Conservation (phyloP, 2,888 invertebrate genomes). For the Drosophila austrosaltans region DNA sequence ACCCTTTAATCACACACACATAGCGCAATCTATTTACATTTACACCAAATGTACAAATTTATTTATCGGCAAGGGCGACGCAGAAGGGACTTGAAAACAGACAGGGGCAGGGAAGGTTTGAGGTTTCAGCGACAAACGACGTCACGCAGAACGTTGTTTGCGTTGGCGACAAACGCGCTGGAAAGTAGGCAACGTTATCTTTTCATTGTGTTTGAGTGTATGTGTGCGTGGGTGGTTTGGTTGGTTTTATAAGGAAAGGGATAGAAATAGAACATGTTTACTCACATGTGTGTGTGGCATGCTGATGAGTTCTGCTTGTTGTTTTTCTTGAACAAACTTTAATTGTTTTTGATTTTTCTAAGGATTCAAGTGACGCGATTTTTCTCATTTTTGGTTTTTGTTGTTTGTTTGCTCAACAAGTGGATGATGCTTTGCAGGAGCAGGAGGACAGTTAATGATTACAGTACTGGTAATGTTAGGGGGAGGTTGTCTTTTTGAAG, state of each 20-base stretch:
- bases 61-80: conserved; percentile 61
- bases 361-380: conserved; percentile 72
- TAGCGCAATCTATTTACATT: conserved; percentile 81
- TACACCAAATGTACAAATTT: conserved; percentile 80
- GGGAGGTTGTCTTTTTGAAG: conserved; percentile 35
- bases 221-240: conserved; percentile 17
- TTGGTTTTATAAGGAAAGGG: conserved; percentile 12
- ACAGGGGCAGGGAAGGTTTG: background rate
- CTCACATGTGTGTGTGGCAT: conserved; percentile 60
- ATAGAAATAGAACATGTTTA: conserved; percentile 54
- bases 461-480: background rate
- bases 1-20: conserved; percentile 75
- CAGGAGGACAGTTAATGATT: background rate
- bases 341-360: conserved; percentile 77
- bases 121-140: conserved; percentile 54
- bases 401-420: conserved; percentile 27
- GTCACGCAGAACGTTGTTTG: conserved; percentile 73
- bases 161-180: conserved; percentile 68
- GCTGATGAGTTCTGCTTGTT: conserved; percentile 68
- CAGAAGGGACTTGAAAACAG: background rate
- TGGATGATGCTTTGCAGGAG: conserved; percentile 13
- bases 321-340: conserved; percentile 77
- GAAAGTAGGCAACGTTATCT: conserved; percentile 78
- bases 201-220: conserved; percentile 32
- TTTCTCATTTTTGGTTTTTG: conserved; percentile 31